Conservation (phyloP, 2,888 invertebrate species). For the Limnephilus auricula region DNA sequence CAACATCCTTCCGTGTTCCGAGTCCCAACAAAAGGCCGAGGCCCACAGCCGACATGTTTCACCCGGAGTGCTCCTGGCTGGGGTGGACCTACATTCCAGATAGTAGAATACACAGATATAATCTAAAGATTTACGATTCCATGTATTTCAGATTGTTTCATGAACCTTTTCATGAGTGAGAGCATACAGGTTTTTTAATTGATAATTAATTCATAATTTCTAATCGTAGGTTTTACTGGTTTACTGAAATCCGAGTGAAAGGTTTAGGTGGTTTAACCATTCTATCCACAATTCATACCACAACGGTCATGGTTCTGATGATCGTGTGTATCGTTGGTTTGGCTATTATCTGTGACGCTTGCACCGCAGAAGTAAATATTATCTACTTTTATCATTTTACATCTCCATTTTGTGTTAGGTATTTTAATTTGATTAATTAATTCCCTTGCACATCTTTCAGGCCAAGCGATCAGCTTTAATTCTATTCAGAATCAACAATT, state of each 20-base stretch:
- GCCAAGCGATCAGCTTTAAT: constrained; percentile 24
- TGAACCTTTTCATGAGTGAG: not conserved
- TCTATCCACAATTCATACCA: not conserved
- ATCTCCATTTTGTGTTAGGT: not conserved
- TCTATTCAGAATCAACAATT: constrained; percentile 40
- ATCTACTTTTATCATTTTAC: not conserved
- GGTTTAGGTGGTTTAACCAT: not conserved
- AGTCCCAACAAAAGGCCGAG: too few species aligned
- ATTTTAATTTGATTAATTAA: not conserved
- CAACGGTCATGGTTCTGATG: not conserved
- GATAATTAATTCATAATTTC: not conserved
- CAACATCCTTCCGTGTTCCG: too few species aligned
- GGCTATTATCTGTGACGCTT: constrained; percentile 15
- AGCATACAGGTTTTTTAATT: too few species aligned
- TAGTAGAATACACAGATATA: too few species aligned
- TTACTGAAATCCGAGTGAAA: not conserved
- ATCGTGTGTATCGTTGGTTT: constrained; percentile 9
- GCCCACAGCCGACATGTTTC: too few species aligned
- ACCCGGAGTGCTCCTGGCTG: too few species aligned
- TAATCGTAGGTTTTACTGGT: constrained; percentile 49
- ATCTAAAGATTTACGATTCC: too few species aligned
- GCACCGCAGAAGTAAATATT: constrained; percentile 32
- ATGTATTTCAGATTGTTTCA: not conserved
- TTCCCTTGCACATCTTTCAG: not conserved
- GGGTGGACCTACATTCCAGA: too few species aligned